Percentiles rank a stretch among this genome's conserved stretches.
Evolutionary conservation across 2,797 vertebrate species (phyloP).

Genomic region (Gila robusta): DNA sequence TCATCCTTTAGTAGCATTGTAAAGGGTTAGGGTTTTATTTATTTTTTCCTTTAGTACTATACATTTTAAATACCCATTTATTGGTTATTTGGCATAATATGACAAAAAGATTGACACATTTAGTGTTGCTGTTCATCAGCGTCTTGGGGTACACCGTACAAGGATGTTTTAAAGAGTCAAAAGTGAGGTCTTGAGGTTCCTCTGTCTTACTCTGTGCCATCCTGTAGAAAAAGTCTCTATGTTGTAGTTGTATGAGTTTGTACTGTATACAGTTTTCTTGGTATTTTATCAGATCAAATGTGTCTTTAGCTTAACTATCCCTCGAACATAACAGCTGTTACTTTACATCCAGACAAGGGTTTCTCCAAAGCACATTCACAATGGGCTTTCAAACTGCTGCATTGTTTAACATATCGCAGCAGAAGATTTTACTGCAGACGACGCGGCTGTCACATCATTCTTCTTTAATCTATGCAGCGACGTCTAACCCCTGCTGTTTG

Average conservation of each 20-base stretch:
- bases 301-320: neutral
- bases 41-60: neutral
- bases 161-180: neutral
- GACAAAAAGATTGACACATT: neutral
- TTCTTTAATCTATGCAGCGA: constrained; percentile 1
- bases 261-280: neutral
- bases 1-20: too few relatives aligned
- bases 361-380: neutral
- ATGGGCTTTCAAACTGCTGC: neutral
- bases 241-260: neutral
- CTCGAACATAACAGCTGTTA: neutral
- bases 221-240: neutral
- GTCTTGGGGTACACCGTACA: neutral
- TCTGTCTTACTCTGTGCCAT: neutral
- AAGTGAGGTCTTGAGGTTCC: neutral
- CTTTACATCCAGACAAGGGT: neutral
- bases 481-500: constrained; percentile 9
- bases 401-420: neutral
- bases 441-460: constrained; percentile 8
- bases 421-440: neutral
- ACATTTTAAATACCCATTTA: too few relatives aligned
- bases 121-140: neutral
- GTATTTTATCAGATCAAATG: neutral
- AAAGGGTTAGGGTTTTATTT: neutral
- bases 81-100: neutral